Conservation (phyloP, 1,140 invertebrate genomes). For the Ruditapes philippinarum region DNA sequence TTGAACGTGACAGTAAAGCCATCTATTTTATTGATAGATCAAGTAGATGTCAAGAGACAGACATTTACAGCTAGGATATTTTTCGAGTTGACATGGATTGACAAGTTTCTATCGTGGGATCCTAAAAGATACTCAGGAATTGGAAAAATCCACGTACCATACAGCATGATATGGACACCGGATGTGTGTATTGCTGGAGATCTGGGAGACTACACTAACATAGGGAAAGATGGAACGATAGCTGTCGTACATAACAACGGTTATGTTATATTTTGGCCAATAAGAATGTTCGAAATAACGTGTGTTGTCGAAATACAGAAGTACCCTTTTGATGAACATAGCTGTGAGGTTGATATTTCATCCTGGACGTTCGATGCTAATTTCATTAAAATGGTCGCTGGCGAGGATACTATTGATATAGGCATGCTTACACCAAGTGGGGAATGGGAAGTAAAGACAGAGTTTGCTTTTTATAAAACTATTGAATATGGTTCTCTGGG, state of each 20-base stretch:
- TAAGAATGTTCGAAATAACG: background rate
- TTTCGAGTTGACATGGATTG: background rate
- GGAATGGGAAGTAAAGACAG: conserved; percentile 7
- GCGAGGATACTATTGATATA: background rate
- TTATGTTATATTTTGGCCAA: background rate
- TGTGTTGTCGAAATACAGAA: conserved; percentile 91
- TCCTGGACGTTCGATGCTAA: conserved; percentile 94
- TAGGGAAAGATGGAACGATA: background rate
- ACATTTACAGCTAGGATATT: background rate
- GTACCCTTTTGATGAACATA: conserved; percentile 94
- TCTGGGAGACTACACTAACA: background rate
- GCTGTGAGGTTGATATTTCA: conserved; percentile 98
- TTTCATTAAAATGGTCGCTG: background rate
- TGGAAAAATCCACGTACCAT: background rate
- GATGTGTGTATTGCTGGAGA: background rate
- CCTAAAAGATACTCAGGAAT: background rate
- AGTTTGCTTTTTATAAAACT: background rate
- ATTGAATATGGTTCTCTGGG: background rate
- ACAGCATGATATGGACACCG: background rate
- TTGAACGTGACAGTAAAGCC: background rate
- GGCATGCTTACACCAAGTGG: background rate
- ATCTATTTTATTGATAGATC: background rate
- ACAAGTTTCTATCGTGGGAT: background rate
- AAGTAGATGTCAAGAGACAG: background rate
- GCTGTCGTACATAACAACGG: background rate